Percentiles rank a stretch among this genome's conserved stretches.
phyloP scores from a whole-genome alignment of 2,113 vertebrate genomes.

The Colinus virginianus region DNA sequence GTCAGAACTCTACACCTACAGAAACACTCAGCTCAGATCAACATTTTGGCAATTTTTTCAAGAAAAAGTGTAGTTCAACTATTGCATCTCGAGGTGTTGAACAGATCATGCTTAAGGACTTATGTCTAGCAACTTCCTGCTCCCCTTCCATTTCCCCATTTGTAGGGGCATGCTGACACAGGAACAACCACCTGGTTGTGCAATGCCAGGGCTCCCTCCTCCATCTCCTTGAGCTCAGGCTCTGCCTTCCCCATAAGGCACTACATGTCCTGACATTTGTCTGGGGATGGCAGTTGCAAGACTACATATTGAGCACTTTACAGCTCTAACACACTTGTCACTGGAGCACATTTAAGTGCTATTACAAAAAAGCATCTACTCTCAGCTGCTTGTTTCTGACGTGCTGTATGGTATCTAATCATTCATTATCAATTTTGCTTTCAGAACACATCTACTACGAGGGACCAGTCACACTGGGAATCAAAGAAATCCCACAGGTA shows the following conservation, averaged over 20 bases:
- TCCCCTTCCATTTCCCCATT: not conserved
- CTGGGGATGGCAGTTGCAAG: not conserved
- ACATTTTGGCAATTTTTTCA: not conserved
- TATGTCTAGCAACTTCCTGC: not conserved
- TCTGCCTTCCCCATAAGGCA: not conserved
- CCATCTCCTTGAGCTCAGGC: not conserved
- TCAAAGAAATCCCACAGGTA: slow-evolving; percentile 74
- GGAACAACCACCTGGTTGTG: not conserved
- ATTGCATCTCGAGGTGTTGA: not conserved
- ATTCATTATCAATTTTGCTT: slow-evolving; percentile 14
- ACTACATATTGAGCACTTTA: not conserved
- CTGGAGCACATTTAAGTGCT: not conserved
- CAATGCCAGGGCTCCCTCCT: not conserved
- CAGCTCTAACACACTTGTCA: not conserved
- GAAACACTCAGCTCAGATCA: not conserved
- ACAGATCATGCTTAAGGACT: not conserved
- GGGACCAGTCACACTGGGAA: slow-evolving; percentile 64
- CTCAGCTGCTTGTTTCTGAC: not conserved
- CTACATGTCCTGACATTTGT: not conserved
- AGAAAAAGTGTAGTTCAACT: not conserved
- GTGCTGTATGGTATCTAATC: not conserved
- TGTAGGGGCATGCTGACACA: not conserved
- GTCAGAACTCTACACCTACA: not conserved
- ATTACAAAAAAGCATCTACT: not conserved
- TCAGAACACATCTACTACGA: slow-evolving; percentile 77